Conservation (phyloP, 2,797 vertebrate species). For the Acanthurus lineatus region DNA sequence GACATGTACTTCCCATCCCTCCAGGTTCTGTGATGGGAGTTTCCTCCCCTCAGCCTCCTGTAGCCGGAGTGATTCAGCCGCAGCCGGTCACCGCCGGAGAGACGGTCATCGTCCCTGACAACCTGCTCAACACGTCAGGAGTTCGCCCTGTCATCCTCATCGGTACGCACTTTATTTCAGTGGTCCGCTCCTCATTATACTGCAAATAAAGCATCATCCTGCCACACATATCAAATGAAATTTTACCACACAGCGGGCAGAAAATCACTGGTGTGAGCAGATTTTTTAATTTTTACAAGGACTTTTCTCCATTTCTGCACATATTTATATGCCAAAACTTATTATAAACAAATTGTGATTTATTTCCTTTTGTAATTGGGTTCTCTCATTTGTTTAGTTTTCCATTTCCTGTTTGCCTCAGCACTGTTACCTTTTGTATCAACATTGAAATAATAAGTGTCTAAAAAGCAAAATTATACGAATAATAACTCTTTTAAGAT, state of each 20-base stretch:
- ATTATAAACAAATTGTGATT: no score
- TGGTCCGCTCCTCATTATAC: not conserved
- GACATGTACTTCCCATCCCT: not conserved
- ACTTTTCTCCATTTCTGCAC: not conserved
- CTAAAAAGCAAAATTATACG: not conserved
- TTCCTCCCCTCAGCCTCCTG: conserved; percentile 87
- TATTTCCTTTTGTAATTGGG: no score
- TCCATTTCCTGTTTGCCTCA: no score
- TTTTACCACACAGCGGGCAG: not conserved
- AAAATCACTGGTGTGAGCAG: not conserved
- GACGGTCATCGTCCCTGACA: conserved; percentile 97
- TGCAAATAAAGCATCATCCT: not conserved
- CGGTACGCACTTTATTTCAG: conserved; percentile 81
- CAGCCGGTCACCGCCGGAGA: conserved; percentile 95
- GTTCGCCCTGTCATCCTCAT: conserved; percentile 98
- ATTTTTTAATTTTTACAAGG: not conserved
- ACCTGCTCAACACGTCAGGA: conserved; percentile 94
- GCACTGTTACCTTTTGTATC: no score
- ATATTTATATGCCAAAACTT: no score
- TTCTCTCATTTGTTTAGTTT: not conserved
- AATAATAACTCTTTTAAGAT: not conserved
- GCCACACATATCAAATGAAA: no score
- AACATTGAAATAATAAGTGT: not conserved
- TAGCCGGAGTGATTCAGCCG: conserved; percentile 93
- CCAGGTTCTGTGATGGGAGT: conserved; percentile 89